Conservation (phyloP, 2,113 vertebrate species). For the Paraplagusia blochii region DNA sequence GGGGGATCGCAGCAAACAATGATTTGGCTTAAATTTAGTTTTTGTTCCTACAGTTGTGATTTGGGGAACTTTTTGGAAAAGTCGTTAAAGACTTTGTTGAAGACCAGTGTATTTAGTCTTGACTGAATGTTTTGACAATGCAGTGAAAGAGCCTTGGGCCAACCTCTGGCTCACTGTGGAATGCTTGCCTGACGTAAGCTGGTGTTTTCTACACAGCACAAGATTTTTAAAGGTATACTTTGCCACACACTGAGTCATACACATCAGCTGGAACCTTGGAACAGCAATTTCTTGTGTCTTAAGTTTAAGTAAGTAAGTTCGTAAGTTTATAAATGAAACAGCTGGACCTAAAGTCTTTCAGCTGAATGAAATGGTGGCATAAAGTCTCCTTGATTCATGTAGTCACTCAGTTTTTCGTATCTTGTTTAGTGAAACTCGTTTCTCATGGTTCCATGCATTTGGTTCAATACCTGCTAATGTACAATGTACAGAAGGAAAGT, state of each 20-base stretch:
- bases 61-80: neutral
- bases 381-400: too few relatives aligned
- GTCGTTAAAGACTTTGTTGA: neutral
- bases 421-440: too few relatives aligned
- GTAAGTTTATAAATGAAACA: too few relatives aligned
- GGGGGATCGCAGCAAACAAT: too few relatives aligned
- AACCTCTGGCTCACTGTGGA: slow-evolving; percentile 13
- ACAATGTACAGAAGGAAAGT: too few relatives aligned
- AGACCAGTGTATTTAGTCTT: slow-evolving; percentile 9
- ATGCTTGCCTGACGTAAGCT: slow-evolving; percentile 24
- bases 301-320: neutral
- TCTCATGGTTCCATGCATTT: too few relatives aligned
- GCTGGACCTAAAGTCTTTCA: too few relatives aligned
- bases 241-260: slow-evolving; percentile 8
- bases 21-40: too few relatives aligned
- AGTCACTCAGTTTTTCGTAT: too few relatives aligned
- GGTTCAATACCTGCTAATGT: too few relatives aligned
- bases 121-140: slow-evolving; percentile 37
- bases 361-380: too few relatives aligned
- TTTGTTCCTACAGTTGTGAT: neutral
- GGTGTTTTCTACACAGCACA: neutral
- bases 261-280: neutral
- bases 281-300: neutral
- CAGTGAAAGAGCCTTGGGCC: slow-evolving; percentile 7
- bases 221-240: neutral